Conservation (phyloP, 2,888 invertebrate genomes). For the Andrena dorsata region DNA sequence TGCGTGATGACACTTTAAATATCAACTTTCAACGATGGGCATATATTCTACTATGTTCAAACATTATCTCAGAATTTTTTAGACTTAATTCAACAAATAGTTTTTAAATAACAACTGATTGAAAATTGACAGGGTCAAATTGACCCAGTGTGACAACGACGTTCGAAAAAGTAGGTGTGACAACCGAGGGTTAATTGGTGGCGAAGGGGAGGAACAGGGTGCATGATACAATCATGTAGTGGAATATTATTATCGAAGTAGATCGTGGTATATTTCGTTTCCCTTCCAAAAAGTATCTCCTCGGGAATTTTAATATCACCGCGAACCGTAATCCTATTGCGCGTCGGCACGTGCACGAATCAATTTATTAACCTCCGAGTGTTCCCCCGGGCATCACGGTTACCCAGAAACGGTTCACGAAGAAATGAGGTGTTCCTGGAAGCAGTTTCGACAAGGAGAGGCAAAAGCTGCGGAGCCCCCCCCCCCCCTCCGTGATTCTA, state of each 20-base stretch:
- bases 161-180: no score
- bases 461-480: slow-evolving; percentile 46
- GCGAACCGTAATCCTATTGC: slow-evolving; percentile 32
- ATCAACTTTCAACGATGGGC: no score
- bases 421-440: slow-evolving; percentile 48
- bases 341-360: slow-evolving; percentile 17
- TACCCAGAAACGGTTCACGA: slow-evolving; percentile 34
- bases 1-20: no score
- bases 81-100: no score
- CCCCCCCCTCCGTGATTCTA: background rate
- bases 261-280: slow-evolving; percentile 16
- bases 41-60: no score
- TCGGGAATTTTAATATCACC: slow-evolving; percentile 48
- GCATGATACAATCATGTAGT: background rate
- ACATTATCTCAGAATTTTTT: no score
- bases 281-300: background rate
- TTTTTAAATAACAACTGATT: no score
- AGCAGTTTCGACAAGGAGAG: slow-evolving; percentile 30
- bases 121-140: no score
- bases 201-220: background rate
- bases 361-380: slow-evolving; percentile 57
- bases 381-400: slow-evolving; percentile 13
- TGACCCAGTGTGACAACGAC: no score
- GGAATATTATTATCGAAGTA: background rate
- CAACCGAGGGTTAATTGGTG: no score